Base-by-base conservation (phyloP, 2,888 invertebrate genomes). In the Apocheima hispidaria region DNA sequence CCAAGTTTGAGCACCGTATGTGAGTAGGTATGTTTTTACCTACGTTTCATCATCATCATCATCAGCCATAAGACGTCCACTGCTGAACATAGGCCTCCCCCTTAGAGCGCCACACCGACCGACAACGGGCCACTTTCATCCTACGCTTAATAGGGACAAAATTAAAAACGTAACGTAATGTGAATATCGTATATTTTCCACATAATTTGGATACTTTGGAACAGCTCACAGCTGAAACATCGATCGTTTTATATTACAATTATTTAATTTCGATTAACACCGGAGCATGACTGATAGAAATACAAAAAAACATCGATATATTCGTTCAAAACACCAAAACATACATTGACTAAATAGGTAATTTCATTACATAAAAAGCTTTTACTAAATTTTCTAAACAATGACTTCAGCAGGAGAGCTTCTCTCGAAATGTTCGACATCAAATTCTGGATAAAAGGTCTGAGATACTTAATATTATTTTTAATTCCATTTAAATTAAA, bases 211-310 rank as follows among this genome's bases (percentile, higher is more conserved):
- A 70, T 69, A 77, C 70, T 75, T 62, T 62, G 66, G 16, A n/a
- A 74, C 88, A 90, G 90, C 90, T 90, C 80, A 76, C 63, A 90
- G 90, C 90, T 81, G 84, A 79, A 81, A 84, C 81, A 81, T 74
- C 65, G 63, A 78, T 74, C 71, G 16, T 33, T 49, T 43, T 18
- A 38, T 57, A 4, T 26, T 49, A 52, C 46, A 43, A 56, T 63
- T 30, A 60, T 52, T 65, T 43, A 23, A 55, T 59, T 54, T 51
- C 9, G 23, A 35, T 33, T 14, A 52, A 57, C 46, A 49, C 40
- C 41, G 44, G 38, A 52, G 49, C 55, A 21, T 61, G 52, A 49
- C 30, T 54, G 14, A 41, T 10, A 41, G 18, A 63, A 63, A 56
- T 63, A 36, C 55, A 60, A 50, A 41, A 50, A 66, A 70, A 61